These are phyloP conservation scores for Ochropleura leucogaster DNA, from an alignment of 2,888 invertebrate genomes.

Conservation along the genomic window DNA sequence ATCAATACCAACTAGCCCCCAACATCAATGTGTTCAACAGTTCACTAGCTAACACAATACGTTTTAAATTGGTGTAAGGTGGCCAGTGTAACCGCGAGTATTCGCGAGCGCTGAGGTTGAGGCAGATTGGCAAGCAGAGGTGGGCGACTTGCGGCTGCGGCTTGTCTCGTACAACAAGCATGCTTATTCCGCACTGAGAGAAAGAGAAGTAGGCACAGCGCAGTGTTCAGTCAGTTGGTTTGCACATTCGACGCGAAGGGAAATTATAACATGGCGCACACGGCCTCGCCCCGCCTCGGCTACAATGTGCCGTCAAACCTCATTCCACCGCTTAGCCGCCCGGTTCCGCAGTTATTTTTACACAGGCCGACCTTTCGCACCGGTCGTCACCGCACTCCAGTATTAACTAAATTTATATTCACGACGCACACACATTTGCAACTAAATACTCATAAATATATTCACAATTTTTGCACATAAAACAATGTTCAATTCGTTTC, in stretches of 20 bases:
- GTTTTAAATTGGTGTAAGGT: constrained; percentile 44
- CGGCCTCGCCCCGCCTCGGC: constrained; percentile 89
- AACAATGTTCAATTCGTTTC: constrained; percentile 48
- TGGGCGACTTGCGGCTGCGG: constrained; percentile 67
- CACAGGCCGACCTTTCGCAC: constrained; percentile 90
- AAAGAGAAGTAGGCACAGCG: constrained; percentile 86
- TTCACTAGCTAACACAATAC: constrained; percentile 44
- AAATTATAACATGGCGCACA: constrained; percentile 90
- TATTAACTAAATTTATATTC: constrained; percentile 80
- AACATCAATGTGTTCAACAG: constrained; percentile 9
- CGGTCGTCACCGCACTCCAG: constrained; percentile 89
- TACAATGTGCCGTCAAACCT: constrained; percentile 90
- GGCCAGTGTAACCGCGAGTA: constrained; percentile 45
- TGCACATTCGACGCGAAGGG: constrained; percentile 89
- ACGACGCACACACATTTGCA: constrained; percentile 84
- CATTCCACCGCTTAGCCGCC: constrained; percentile 90
- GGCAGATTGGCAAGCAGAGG: constrained; percentile 60
- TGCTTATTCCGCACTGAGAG: constrained; percentile 81
- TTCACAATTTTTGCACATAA: constrained; percentile 63
- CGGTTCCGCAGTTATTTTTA: constrained; percentile 91
- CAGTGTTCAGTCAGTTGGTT: constrained; percentile 85
- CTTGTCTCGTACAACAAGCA: constrained; percentile 75
- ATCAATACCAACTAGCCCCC: not conserved
- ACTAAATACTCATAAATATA: constrained; percentile 66
- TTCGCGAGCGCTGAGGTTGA: constrained; percentile 46